These are phyloP conservation scores for Melanotus villosus DNA, from an alignment of 2,888 invertebrate species.

Conservation along the genomic window DNA sequence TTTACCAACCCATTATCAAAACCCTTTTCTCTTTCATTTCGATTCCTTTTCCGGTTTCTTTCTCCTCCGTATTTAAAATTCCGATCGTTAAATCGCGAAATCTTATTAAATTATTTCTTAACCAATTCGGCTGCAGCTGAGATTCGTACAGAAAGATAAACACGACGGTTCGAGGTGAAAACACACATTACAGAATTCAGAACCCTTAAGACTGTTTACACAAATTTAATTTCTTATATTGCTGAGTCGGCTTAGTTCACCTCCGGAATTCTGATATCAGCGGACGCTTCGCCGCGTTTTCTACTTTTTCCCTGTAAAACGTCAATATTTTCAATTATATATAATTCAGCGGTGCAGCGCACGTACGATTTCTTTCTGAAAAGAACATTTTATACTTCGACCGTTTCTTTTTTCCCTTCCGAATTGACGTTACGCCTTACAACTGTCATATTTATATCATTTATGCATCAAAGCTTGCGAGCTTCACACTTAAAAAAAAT, in stretches of 20 bases:
- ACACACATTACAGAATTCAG: not conserved
- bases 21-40: too few relatives aligned
- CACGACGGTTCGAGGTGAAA: not conserved
- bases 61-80: not conserved
- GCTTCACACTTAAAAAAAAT: not conserved
- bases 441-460: not conserved
- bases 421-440: conserved; percentile 4
- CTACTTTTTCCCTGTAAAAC: too few relatives aligned
- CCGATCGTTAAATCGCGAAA: too few relatives aligned
- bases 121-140: too few relatives aligned
- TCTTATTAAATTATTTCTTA: too few relatives aligned
- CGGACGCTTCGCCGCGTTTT: too few relatives aligned
- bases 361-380: not conserved
- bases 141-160: conserved; percentile 1
- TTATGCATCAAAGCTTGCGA: too few relatives aligned
- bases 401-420: conserved; percentile 1
- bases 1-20: conserved; percentile 19
- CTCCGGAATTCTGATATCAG: conserved; percentile 1
- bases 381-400: conserved; percentile 2
- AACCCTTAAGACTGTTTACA: conserved; percentile 1
- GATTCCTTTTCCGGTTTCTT: too few relatives aligned
- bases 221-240: conserved; percentile 13
- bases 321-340: too few relatives aligned
- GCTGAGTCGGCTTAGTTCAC: not conserved
- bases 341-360: too few relatives aligned